Evolutionary conservation across 2,113 vertebrate genomes (phyloP), one percentile per base, ranked within the genome.

Genomic region (Canis aureus): DNA sequence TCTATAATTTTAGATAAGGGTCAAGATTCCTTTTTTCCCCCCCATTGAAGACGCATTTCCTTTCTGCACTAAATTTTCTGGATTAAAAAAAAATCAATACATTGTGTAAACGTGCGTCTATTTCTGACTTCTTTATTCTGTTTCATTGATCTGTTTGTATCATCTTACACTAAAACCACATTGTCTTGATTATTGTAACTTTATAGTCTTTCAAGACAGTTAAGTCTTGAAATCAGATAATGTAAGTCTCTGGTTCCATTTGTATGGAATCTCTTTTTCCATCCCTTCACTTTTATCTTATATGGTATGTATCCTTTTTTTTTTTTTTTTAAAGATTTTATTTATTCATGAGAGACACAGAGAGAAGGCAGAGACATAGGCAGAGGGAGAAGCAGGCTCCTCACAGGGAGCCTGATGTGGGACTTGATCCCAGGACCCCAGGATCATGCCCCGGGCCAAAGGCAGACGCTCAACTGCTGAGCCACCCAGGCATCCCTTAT

Each of bases 191-290:
- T 91, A 81, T 11, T 76, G 16, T 82, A 80, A 86, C 19, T 59
- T 80, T 64, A 90, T 27, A 64, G 64, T 53, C 59, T 89, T 89
- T 73, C 35, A 71, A 29, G 74, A 81, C 38, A 73, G 8, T 71
- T 71, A 71, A 92, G 53, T 83, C 67, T 78, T 96, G 38, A 92
- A 88, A 62, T 94, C 16, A 88, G 83, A 78, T 95, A 59, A 83
- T 78, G 5, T 82, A 67, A 82, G 38, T 66, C 38, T 64, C 51
- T 85, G 11, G 82, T 49, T 66, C 38, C 17, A 32, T 66, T 66
- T 51, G 5, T 11, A 51, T 66, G 60, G 38, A 32, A 22, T 85
- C 49, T 51, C 60, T 66, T 51, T 83, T 62, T 43, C 81, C n/a
- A 27, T 62, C 35, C 15, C 13, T 62, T 84, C 27, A 49, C 60